Percentiles rank a stretch among this genome's conserved stretches.
Conservation (phyloP, 2,113 vertebrate species). For the Aptenodytes forsteri region DNA sequence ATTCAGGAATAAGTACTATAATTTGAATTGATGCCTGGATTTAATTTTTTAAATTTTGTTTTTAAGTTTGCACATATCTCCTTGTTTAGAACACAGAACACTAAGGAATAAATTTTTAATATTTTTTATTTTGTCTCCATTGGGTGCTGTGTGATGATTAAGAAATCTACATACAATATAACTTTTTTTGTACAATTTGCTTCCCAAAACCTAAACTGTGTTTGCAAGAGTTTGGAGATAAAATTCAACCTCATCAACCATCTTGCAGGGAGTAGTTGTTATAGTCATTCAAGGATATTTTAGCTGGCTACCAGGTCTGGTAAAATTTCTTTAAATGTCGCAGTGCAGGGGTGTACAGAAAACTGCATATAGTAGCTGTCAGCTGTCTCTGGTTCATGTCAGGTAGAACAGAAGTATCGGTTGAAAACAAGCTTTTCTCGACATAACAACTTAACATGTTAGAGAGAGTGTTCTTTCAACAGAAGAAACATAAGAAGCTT, state of each 20-base stretch:
- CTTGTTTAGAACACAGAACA: not conserved
- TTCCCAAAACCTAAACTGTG: not conserved
- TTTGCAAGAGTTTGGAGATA: not conserved
- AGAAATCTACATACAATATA: not conserved
- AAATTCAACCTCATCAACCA: not conserved
- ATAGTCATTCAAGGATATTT: not conserved
- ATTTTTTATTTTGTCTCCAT: not conserved
- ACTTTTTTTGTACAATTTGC: not conserved
- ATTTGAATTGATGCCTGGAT: not conserved
- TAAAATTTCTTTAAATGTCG: not conserved
- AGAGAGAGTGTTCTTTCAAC: not conserved
- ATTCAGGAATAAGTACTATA: not conserved
- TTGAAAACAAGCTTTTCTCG: not conserved
- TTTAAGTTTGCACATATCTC: not conserved
- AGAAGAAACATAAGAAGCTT: not conserved
- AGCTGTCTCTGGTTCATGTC: not conserved
- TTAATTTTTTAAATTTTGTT: not conserved
- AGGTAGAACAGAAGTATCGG: not conserved
- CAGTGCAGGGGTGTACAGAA: not conserved
- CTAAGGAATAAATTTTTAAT: fast-evolving
- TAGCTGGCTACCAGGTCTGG: not conserved
- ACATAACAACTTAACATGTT: not conserved
- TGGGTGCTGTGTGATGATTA: not conserved
- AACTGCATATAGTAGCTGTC: not conserved
- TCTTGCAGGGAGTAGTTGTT: not conserved